These are phyloP conservation scores for Orthosia gothica DNA, from an alignment of 2,888 invertebrate genomes.

Conservation along the genomic window DNA sequence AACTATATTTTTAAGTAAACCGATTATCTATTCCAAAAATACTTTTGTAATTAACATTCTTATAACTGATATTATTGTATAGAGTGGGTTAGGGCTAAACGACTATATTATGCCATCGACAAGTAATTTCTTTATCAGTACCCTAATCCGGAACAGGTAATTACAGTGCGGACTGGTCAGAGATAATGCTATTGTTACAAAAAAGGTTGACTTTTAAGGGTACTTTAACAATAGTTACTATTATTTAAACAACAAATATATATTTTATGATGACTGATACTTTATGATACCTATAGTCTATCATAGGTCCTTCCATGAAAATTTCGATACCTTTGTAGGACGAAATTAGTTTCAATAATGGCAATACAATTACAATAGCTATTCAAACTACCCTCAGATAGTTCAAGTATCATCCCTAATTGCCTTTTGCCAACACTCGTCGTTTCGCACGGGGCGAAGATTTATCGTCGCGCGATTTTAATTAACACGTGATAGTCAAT, in stretches of 20 bases:
- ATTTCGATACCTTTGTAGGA: background rate
- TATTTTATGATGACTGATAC: background rate
- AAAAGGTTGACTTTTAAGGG: constrained; percentile 11
- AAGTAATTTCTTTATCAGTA: constrained; percentile 67
- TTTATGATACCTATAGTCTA: too few relatives aligned
- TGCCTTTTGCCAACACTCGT: constrained; percentile 77
- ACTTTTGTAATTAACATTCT: constrained; percentile 88
- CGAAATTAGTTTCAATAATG: constrained; percentile 52
- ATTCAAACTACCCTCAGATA: constrained; percentile 67
- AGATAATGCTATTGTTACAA: constrained; percentile 58
- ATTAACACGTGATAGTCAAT: constrained; percentile 84
- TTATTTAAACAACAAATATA: background rate
- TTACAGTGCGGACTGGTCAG: constrained; percentile 48
- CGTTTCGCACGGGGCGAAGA: constrained; percentile 86
- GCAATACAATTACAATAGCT: constrained; percentile 63
- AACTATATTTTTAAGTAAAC: constrained; percentile 23
- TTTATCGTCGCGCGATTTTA: constrained; percentile 85
- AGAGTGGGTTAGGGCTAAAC: constrained; percentile 33
- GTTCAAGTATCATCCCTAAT: constrained; percentile 77
- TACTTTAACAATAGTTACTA: constrained; percentile 1
- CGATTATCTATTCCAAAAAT: constrained; percentile 65
- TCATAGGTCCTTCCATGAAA: too few relatives aligned
- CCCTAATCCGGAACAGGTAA: constrained; percentile 63
- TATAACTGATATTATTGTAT: constrained; percentile 73
- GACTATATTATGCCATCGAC: constrained; percentile 54